Evolutionary conservation across 2,888 invertebrate species (phyloP), one percentile per base, ranked within the genome.

Genomic region (Cyrtodaria siliqua): DNA sequence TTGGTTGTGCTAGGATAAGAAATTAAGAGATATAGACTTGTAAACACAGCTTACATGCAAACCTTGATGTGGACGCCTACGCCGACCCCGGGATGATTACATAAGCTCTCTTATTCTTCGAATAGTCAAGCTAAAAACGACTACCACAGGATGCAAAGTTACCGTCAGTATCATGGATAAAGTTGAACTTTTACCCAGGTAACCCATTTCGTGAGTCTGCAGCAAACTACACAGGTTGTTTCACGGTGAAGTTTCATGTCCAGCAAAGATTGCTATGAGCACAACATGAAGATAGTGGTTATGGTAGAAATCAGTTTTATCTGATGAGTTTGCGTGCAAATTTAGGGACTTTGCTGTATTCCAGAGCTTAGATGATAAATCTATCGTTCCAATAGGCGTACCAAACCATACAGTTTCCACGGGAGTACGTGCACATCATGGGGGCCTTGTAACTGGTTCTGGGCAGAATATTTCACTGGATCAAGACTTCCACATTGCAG

Each of bases 281-380:
- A 4, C 20, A 67, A 23, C 60, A 68, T 68, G 27, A 29, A 16
- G 44, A 44, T 26, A 42, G 44, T 14, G 38, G 16, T 2, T 70
- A 49, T 70, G 55, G 38, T 1, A 52, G 14, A 6, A 2, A 1
- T 12, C 52, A 40, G 52, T 59, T 38, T 18, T 14, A 16, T n/a
- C 53, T 18, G 9, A 8, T 72, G 33, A 68, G n/a, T 55, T 73
- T 40, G 60, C 61, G 29, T 55, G 67, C 14, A 60, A 68, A 53
- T 68, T 44, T 42, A 47, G 57, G 18, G 53, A 53, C 14, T 16
- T 49, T 18, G n/a, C 16, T 33, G 50, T 42, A 9, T 27, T 74
- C n/a, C 47, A 60, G 29, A 61, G 69, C 44, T 18, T 78, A 6
- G 78, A 78, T 53, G 78, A 78, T 44, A 74, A 78, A 24, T 61